Evolutionary conservation across 2,797 vertebrate genomes (phyloP).

Genomic region (Aeoliscus strigatus): DNA sequence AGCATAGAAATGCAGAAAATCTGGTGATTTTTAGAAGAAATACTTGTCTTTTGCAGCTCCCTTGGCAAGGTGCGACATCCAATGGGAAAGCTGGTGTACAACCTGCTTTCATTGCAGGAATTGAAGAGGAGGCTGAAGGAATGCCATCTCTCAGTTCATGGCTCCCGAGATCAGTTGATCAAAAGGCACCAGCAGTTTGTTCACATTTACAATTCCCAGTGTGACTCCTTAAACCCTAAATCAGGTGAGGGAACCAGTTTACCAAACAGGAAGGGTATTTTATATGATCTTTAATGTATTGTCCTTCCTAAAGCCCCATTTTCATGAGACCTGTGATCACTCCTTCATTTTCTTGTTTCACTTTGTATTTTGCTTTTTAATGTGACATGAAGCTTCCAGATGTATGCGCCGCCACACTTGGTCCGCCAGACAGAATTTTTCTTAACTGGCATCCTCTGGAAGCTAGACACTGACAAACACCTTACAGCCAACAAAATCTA

Average conservation of each 20-base stretch:
- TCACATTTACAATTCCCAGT: conserved; percentile 88
- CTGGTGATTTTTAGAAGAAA: conserved; percentile 1
- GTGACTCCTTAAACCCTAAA: conserved; percentile 85
- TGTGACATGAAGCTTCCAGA: too few relatives aligned
- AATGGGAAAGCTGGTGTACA: conserved; percentile 87
- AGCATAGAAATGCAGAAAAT: conserved; percentile 2
- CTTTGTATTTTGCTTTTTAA: too few relatives aligned
- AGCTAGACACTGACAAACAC: too few relatives aligned
- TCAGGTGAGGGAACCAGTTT: conserved; percentile 68
- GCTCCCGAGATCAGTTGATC: conserved; percentile 83
- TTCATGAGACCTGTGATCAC: too few relatives aligned
- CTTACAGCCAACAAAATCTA: too few relatives aligned
- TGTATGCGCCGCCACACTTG: too few relatives aligned
- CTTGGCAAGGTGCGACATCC: conserved; percentile 64
- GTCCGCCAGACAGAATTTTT: too few relatives aligned
- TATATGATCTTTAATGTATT: neutral
- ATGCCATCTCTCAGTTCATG: conserved; percentile 78
- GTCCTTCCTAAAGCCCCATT: too few relatives aligned
- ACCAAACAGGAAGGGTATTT: neutral
- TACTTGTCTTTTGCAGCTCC: conserved; percentile 66
- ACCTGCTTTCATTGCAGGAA: conserved; percentile 83
- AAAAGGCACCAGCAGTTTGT: conserved; percentile 87
- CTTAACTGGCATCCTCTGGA: too few relatives aligned
- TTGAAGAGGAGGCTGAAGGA: conserved; percentile 84
- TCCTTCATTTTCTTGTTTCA: too few relatives aligned